Base-by-base conservation (phyloP, 2,888 invertebrate species). In the Noctua pronuba region DNA sequence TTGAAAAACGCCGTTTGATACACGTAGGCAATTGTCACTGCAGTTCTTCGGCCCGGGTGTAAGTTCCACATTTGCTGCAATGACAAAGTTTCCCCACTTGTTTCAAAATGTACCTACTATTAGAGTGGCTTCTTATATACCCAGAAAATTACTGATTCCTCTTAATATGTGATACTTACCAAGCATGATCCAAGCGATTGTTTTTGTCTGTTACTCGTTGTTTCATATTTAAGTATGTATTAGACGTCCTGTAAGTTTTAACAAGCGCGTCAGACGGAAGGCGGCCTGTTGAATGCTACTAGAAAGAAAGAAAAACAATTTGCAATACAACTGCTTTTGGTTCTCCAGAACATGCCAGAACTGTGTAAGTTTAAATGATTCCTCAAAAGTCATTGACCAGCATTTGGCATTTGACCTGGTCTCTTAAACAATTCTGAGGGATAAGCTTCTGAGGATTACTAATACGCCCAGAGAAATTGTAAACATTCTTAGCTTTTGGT, bases 121-220 rank as follows among this genome's bases (percentile, higher is more conserved):
- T 46, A 31, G 46, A 31, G 5, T 16, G 3, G 11, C 24, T 31
- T 31, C 21, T 49, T 8, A 21, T 49, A 21, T 24, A 31, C 10
- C 46, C 24, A n/a, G 2, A 35, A 68, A 35, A 35, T 35, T 10
- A n/a, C 31, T 49, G 49, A 49, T 24, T 49, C 21, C 21, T 49
- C 18, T 21, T 49, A 49, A 7, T 49, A 49, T 0, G 49, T 49
- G 21, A 49, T 49, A 49, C n/a, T 16, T 52, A 68, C 7, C 28
- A 31, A 58, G 38, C 31, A 11, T 11, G 10, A 75, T 31, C 7
- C 4, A 21, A 21, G 31, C 21, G 46, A 28, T 31, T 7, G 16
- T 31, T 44, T 76, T 65, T 76, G 35, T 77, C 76, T 77, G 18
- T 24, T 28, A 38, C 24, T 28, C 44, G n/a, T 64, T 76, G 64